Base-by-base conservation (phyloP, 2,888 invertebrate species). In the Scotopteryx bipunctaria region DNA sequence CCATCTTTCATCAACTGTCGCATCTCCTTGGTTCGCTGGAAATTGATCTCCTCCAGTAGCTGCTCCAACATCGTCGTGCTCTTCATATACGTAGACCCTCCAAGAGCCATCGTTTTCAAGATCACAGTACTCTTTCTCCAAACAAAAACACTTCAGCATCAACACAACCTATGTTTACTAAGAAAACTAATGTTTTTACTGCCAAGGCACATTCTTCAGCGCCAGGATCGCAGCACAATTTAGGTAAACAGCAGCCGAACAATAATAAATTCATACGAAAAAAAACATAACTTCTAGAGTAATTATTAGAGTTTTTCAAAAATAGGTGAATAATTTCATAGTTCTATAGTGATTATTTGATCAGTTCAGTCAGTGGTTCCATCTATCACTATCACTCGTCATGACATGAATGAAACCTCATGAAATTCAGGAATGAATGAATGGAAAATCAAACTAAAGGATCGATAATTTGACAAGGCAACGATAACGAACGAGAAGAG, bases 11-110 rank as follows among this genome's bases (percentile, higher is more conserved):
- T 91, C 66, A 96, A 87, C 82, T 97, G 97, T 37, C 97, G 91
- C 94, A 97, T 95, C 86, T 97, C 97, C 83, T 97, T 97, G 43
- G 96, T 96, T 61, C 97, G 92, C 81, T 97, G 97, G 72, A 97
- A 97, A 84, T 96, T 97, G 63, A 97, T 97, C 83, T 97, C 97
- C 76, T 97, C 97, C 54, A 97, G 88, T 48, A 97, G 91, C 73
- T 96, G 97, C 76, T 97, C 97, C 66, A 97, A 85, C 81, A 95
- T 94, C 19, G 95, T 95, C 13, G 94, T 93, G 52, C 76, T 81
- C 61, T 81, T 83, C 57, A 87, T 64, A 49, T 76, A 81, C 8
- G 83, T 73, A 2, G 86, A 80, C 32, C 84, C 83, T 52, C 89
- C 86, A 55, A 91, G 70, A 63, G 84, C 82, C 61, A 87, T 73